Percentiles rank a stretch among this genome's conserved stretches.
Evolutionary conservation across 2,113 vertebrate genomes (phyloP).

Genomic region (Embiotoca jacksoni): DNA sequence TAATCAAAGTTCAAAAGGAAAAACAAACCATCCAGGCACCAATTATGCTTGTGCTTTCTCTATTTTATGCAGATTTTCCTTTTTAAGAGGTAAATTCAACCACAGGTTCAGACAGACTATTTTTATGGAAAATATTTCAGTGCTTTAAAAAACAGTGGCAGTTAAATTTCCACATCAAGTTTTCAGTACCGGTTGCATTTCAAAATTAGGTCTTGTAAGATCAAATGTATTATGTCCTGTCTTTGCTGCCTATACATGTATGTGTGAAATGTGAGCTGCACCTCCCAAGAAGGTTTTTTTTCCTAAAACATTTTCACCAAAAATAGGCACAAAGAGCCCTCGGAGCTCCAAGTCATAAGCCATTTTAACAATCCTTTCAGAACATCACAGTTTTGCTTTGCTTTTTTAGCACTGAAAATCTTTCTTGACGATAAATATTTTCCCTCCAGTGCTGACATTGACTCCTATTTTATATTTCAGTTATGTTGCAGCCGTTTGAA

Average conservation of each 20-base stretch:
- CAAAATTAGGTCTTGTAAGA: too few species aligned
- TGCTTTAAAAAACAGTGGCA: neutral
- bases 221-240: neutral
- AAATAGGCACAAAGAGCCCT: neutral
- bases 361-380: slow-evolving; percentile 3
- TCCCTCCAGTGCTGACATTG: slow-evolving; percentile 6
- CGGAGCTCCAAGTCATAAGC: neutral
- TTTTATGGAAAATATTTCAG: neutral
- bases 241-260: neutral
- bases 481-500: slow-evolving; percentile 99
- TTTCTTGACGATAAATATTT: slow-evolving; percentile 1
- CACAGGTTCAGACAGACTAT: neutral
- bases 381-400: neutral
- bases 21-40: too few species aligned
- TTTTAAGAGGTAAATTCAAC: neutral
- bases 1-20: too few species aligned
- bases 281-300: neutral
- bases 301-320: neutral
- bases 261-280: neutral
- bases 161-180: neutral
- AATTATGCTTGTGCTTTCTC: too few species aligned
- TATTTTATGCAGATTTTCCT: too few species aligned
- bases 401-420: neutral
- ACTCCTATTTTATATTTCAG: slow-evolving; percentile 84
- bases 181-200: too few species aligned